Evolutionary conservation across 2,888 invertebrate genomes (phyloP).

Genomic region (Lithosia quadra): DNA sequence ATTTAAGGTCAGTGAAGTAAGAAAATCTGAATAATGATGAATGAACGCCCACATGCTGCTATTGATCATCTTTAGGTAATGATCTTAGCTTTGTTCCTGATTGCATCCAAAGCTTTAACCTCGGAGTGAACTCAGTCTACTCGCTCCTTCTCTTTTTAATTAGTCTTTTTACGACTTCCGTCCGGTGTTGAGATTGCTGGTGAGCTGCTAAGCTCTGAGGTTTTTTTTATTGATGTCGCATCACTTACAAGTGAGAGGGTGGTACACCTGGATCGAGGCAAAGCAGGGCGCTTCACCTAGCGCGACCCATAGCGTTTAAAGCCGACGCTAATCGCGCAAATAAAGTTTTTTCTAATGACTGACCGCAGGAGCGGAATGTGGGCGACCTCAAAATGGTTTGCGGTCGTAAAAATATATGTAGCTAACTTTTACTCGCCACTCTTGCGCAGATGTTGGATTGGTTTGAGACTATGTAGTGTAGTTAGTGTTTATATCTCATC

Average conservation of each 20-base stretch:
- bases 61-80: neutral
- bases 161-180: too few relatives aligned
- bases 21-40: neutral
- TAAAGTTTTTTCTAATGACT: conserved; percentile 34
- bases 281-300: neutral
- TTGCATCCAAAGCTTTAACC: too few relatives aligned
- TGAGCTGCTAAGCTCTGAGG: too few relatives aligned
- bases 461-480: neutral
- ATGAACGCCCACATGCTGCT: neutral
- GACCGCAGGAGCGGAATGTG: conserved; percentile 45
- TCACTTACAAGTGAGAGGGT: neutral
- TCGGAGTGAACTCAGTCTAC: too few relatives aligned
- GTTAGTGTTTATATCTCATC: neutral
- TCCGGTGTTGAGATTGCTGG: too few relatives aligned
- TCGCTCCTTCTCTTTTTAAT: too few relatives aligned
- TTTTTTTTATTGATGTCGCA: neutral
- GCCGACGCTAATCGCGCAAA: conserved; percentile 3
- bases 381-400: conserved; percentile 42
- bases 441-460: conserved; percentile 5
- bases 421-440: conserved; percentile 30
- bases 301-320: neutral
- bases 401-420: conserved; percentile 33
- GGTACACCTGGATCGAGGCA: neutral
- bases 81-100: too few relatives aligned
- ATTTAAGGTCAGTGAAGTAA: too few relatives aligned